Conservation (phyloP, 1,140 invertebrate species). For the Meteorus sp. region DNA sequence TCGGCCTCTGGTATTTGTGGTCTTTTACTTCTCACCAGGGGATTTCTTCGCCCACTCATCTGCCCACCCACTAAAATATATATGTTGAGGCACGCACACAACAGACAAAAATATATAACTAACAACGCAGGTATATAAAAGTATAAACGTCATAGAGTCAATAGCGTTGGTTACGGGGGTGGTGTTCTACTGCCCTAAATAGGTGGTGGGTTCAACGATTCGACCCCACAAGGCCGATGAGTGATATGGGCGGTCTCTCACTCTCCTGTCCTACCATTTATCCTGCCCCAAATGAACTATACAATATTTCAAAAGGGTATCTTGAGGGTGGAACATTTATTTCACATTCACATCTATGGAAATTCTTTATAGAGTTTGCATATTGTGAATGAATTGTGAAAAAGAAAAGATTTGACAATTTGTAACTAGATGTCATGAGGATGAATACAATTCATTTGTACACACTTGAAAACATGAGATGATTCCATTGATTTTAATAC, state of each 20-base stretch:
- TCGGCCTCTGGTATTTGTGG: no score
- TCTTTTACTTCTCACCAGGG: not conserved
- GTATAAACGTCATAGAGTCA: conserved; percentile 14
- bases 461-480: no score
- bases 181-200: conserved; percentile 34
- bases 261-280: no score
- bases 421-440: no score
- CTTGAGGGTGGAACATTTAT: conserved; percentile 2
- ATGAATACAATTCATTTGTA: no score
- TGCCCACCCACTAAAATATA: not conserved
- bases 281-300: conserved; percentile 15
- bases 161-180: conserved; percentile 27
- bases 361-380: no score
- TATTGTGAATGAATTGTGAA: no score
- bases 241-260: not conserved
- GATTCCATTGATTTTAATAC: no score
- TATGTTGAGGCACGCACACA: not conserved
- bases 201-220: conserved; percentile 34
- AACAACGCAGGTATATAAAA: not conserved
- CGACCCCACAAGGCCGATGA: conserved; percentile 30
- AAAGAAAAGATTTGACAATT: no score
- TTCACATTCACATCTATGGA: not conserved
- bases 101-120: not conserved
- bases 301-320: no score
- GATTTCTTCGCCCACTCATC: not conserved